A percentile compares a stretch with the other conserved stretches of the same genome.
Conservation (phyloP, 2,797 vertebrate species). For the Notamacropus eugenii region DNA sequence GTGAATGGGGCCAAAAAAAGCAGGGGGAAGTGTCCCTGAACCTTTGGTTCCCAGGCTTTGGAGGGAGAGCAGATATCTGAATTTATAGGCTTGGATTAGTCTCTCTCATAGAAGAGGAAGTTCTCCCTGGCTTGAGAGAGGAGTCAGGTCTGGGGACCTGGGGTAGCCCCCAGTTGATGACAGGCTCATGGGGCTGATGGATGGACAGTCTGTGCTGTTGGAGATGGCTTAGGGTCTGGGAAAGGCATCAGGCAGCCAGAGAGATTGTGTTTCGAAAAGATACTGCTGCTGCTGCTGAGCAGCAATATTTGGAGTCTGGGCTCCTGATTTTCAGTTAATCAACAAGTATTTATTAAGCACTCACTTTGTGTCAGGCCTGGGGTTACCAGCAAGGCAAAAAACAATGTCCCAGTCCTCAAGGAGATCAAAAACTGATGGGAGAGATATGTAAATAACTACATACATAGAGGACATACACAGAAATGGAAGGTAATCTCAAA, state of each 20-base stretch:
- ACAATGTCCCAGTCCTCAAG: not conserved
- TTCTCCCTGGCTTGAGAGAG: not conserved
- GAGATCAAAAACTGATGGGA: not conserved
- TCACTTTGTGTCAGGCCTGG: not conserved
- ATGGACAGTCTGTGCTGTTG: not conserved
- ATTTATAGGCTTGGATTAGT: constrained; percentile 49
- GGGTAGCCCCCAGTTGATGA: constrained; percentile 19
- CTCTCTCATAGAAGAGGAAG: constrained; percentile 31
- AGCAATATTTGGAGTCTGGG: not conserved
- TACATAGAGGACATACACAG: not conserved
- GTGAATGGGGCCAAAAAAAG: constrained; percentile 59
- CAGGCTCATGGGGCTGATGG: constrained; percentile 18
- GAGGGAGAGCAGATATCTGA: constrained; percentile 73
- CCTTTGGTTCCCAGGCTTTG: constrained; percentile 16
- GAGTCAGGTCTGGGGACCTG: constrained; percentile 24
- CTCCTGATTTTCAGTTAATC: not conserved
- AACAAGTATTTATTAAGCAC: not conserved
- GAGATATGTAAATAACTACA: not conserved
- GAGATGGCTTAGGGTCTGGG: constrained; percentile 43
- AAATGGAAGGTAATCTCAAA: not conserved
- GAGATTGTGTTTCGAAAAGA: not conserved
- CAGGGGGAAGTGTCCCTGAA: constrained; percentile 36
- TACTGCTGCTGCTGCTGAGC: not conserved
- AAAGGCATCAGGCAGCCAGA: not conserved
- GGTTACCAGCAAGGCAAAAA: not conserved